Evolutionary conservation across 2,888 invertebrate genomes (phyloP).

Genomic region (Leucoptera coffeella): DNA sequence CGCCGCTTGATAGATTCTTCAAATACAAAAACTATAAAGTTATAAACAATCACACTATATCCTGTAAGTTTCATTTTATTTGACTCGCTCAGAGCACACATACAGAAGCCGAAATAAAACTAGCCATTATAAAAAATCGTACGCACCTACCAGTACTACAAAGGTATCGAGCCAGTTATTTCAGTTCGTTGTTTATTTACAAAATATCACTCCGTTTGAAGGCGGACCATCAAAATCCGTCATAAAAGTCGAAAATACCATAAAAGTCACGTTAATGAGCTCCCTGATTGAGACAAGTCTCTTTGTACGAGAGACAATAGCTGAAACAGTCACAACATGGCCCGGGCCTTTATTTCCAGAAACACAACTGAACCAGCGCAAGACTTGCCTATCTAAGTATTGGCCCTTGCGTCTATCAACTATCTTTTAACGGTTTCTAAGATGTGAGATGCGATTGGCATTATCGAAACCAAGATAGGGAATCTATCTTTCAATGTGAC

Average conservation of each 20-base stretch:
- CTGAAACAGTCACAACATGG: too few relatives aligned
- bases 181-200: constrained; percentile 51
- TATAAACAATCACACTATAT: background rate
- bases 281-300: constrained; percentile 37
- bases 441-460: background rate
- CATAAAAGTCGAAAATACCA: constrained; percentile 48
- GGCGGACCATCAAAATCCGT: constrained; percentile 51
- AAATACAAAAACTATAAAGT: too few relatives aligned
- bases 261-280: constrained; percentile 53
- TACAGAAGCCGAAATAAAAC: constrained; percentile 4
- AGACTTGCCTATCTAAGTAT: too few relatives aligned
- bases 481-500: too few relatives aligned
- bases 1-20: too few relatives aligned
- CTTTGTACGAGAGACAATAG: constrained; percentile 48
- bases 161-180: constrained; percentile 48
- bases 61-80: too few relatives aligned
- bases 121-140: constrained; percentile 15
- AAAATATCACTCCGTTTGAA: constrained; percentile 54
- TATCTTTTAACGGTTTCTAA: too few relatives aligned
- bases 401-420: too few relatives aligned
- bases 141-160: constrained; percentile 43
- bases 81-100: too few relatives aligned
- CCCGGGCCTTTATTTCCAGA: too few relatives aligned
- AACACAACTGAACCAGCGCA: too few relatives aligned
- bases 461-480: background rate